Conservation (phyloP, 2,113 vertebrate genomes). For the Caretta caretta region DNA sequence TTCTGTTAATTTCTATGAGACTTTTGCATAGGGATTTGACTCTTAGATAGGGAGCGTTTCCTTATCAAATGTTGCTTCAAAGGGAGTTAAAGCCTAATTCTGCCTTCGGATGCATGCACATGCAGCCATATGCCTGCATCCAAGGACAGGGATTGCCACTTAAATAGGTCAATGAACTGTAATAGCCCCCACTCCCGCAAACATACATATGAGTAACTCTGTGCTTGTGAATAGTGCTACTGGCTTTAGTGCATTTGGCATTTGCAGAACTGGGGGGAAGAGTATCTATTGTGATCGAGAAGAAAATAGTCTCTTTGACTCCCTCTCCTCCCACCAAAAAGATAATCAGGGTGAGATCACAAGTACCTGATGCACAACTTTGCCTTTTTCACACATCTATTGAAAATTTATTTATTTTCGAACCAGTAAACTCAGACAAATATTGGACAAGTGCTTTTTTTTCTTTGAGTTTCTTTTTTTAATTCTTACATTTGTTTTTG, state of each 20-base stretch:
- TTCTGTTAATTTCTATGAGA: background rate
- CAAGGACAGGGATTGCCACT: conserved; percentile 14
- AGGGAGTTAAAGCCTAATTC: conserved; percentile 46
- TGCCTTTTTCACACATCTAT: conserved; percentile 31
- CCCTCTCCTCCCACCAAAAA: conserved; percentile 44
- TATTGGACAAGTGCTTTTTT: conserved; percentile 42
- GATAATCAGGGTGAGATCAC: background rate
- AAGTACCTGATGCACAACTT: conserved; percentile 38
- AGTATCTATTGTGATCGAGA: conserved; percentile 26
- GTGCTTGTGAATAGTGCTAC: conserved; percentile 46
- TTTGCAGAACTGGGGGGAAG: conserved; percentile 54
- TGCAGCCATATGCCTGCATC: conserved; percentile 52
- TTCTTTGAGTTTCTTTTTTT: background rate
- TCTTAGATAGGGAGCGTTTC: background rate
- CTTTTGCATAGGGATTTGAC: fast-evolving
- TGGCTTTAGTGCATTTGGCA: conserved; percentile 53
- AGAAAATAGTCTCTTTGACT: conserved; percentile 60
- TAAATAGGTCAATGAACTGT: conserved; percentile 73
- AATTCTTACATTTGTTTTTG: conserved; percentile 57
- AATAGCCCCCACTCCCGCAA: conserved; percentile 55
- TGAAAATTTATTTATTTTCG: conserved; percentile 18
- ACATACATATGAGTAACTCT: conserved; percentile 58
- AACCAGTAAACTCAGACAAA: conserved; percentile 18
- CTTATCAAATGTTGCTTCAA: conserved; percentile 9
- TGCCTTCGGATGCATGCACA: background rate